Percentiles rank a stretch among this genome's conserved stretches.
phyloP scores from a whole-genome alignment of 2,888 invertebrate species.

The Ctenicera cuprea region DNA sequence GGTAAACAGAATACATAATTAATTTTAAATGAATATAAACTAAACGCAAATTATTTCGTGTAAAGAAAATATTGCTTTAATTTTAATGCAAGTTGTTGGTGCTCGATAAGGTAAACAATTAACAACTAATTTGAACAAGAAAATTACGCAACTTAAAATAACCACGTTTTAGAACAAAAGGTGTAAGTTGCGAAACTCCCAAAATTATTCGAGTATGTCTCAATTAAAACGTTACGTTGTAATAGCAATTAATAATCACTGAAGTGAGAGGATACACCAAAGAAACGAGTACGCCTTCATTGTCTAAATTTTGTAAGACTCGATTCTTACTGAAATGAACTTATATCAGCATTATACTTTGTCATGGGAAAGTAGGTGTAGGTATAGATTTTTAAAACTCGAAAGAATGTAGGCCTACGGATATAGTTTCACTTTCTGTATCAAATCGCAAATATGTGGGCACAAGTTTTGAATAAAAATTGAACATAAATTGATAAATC shows the following conservation, averaged over 20 bases:
- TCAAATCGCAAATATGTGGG: constrained; percentile 24
- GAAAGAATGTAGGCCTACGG: constrained; percentile 37
- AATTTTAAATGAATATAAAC: constrained; percentile 6
- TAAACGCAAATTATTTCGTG: not conserved
- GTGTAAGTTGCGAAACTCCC: constrained; percentile 37
- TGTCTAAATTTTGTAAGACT: constrained; percentile 36
- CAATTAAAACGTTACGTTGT: constrained; percentile 36
- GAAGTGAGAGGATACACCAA: constrained; percentile 23
- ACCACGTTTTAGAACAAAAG: constrained; percentile 26
- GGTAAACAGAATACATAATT: constrained; percentile 10
- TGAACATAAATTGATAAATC: not conserved
- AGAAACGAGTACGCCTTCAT: constrained; percentile 23
- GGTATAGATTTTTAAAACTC: constrained; percentile 15
- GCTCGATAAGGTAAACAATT: constrained; percentile 16
- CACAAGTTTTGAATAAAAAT: not conserved
- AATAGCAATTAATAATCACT: constrained; percentile 30
- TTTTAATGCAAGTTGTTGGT: not conserved
- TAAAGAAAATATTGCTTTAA: constrained; percentile 14
- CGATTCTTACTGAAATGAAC: not conserved
- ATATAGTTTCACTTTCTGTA: constrained; percentile 40
- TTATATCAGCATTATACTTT: not conserved
- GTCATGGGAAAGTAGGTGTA: constrained; percentile 26
- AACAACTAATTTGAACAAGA: constrained; percentile 2
- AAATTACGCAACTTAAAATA: constrained; percentile 8
- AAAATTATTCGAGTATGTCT: constrained; percentile 36